Evolutionary conservation across 2,113 vertebrate species (phyloP), one percentile per base, ranked within the genome.

Genomic region (Vulpes vulpes): DNA sequence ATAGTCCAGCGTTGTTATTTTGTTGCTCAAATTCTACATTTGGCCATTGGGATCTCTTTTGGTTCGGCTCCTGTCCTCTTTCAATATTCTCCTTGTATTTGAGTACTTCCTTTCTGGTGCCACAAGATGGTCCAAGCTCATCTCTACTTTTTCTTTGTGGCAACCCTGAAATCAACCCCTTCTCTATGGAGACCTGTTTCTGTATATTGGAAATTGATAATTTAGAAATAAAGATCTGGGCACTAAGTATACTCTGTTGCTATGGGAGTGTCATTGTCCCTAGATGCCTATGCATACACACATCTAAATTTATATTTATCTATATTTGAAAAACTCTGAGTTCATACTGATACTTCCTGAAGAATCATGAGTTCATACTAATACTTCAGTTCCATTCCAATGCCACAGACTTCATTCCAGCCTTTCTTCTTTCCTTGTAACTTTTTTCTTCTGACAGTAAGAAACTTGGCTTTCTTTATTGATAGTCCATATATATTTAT

Each of bases 101-200:
- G 79, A 95, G 59, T 11, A 19, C 86, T 82, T 74, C 27, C n/a
- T 95, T 95, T 95, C 23, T 80, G 38, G 55, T 19, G 32, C 30
- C 57, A 81, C 49, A 59, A 32, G 49, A 27, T 92, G 30, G 16
- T 64, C 74, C 17, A n/a, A 19, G 25, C 57, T 81, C 43, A n/a
- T 86, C 64, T 64, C 73, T 22, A 64, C 43, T 62, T n/a, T 87
- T 62, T 55, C 55, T 11, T 86, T 79, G 17, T 53, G 5, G 7
- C 9, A 73, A 15, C 43, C 25, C 14, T 35, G 55, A n/a, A 74
- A 51, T 93, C n/a, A 74, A 12, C 23, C 49, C 67, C 11, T 55
- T 11, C 69, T 76, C 23, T 76, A 1, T 49, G 73, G 43, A 76
- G 38, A 23, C 43, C 43, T 76, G 43, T 51, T 51, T 57, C 59